Percentiles rank a stretch among this genome's conserved stretches.
These are phyloP conservation scores for Clarias gariepinus DNA, from an alignment of 2,113 vertebrate genomes.

Conservation along the genomic window DNA sequence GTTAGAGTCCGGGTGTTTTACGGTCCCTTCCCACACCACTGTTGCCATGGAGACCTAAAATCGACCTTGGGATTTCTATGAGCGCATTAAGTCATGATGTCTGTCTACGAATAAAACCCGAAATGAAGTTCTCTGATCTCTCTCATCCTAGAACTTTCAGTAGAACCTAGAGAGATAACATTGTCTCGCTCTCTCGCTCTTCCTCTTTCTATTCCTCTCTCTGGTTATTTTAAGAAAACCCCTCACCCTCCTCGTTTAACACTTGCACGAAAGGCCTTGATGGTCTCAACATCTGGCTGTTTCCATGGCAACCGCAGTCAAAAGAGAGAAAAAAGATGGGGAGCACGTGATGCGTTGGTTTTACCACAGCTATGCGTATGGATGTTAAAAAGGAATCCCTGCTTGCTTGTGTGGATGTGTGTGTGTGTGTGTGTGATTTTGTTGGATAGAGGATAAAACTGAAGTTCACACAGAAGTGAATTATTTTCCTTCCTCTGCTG, in stretches of 20 bases:
- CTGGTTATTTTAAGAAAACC: slow-evolving; percentile 60
- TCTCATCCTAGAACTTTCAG: not conserved
- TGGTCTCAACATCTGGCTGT: slow-evolving; percentile 70
- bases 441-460: not conserved
- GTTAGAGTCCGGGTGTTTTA: too few species aligned
- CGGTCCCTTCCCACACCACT: too few species aligned
- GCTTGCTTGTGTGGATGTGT: not conserved
- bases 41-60: not conserved
- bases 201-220: slow-evolving; percentile 21
- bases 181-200: not conserved
- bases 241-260: slow-evolving; percentile 51
- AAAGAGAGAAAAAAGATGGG: slow-evolving; percentile 9
- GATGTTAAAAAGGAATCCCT: not conserved
- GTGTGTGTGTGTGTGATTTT: not conserved
- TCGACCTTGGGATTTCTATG: not conserved
- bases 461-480: not conserved
- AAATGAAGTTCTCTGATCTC: too few species aligned
- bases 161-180: too few species aligned
- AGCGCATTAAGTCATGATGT: not conserved
- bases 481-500: not conserved
- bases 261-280: slow-evolving; percentile 51
- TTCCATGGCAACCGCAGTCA: slow-evolving; percentile 62
- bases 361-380: slow-evolving; percentile 11
- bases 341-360: slow-evolving; percentile 46
- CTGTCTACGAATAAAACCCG: too few species aligned